Base-by-base conservation (phyloP, 2,113 vertebrate species). In the Otis tarda region DNA sequence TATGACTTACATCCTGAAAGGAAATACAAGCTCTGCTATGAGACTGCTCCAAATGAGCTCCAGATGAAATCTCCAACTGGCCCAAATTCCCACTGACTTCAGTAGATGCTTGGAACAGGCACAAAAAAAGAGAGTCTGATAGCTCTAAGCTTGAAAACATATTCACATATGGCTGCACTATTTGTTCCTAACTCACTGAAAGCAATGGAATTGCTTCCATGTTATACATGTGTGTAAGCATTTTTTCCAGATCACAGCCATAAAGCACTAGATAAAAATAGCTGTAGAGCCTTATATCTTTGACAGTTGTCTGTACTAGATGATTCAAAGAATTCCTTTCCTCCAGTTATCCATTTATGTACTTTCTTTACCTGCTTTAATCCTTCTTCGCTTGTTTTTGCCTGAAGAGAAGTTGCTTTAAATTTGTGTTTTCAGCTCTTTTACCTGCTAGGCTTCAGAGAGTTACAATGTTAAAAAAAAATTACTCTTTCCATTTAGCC, bases 131-230 rank as follows among this genome's bases (percentile, higher is more conserved):
- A 92, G 52, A 83, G 39, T 13, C 83, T 79, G 57, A 76, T 30
- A 78, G 70, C 52, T 93, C 86, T 56, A 21, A 85, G 59, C 80
- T 90, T 91, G 80, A 45, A 90, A 75, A 92, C 2, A 1, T 4
- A 52, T 35, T 67, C 83, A 37, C 69, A 89, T 78, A 35, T 65
- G 87, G 84, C 74, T 87, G 70, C 41, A 28, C 87, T 59, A n/a
- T 74, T 93, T 94, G 57, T 17, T 80, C 49, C 56, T 63, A 73
- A 83, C n/a, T 79, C 80, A 78, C 71, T 53, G 61, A 81, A 83
- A 89, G 76, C 65, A 86, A 17, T 45, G 49, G 83, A 89, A 93
- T 82, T 86, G 75, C 47, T 91, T 93, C 91, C 84, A 69, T 50
- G 78, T 80, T 75, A 33, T 56, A 47, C 8, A 53, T 6, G 9